These are phyloP conservation scores for Hyposoter didymator DNA, from an alignment of 2,888 invertebrate genomes.

Conservation along the genomic window DNA sequence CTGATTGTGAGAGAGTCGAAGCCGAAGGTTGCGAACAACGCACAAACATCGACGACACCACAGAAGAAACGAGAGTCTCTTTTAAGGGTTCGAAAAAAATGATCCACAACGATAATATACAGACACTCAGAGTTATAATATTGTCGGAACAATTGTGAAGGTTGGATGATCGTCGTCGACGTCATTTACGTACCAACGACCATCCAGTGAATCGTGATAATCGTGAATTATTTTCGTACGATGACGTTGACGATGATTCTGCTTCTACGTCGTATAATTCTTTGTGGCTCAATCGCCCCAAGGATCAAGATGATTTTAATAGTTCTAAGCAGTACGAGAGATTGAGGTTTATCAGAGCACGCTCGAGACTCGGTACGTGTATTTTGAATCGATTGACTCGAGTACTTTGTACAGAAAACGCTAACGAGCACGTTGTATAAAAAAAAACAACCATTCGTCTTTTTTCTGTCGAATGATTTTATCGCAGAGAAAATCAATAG, in stretches of 20 bases:
- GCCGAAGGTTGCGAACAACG: conserved; percentile 82
- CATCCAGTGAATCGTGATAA: conserved; percentile 4
- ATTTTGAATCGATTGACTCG: conserved; percentile 65
- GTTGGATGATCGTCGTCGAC: conserved; percentile 64
- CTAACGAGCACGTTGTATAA: conserved; percentile 63
- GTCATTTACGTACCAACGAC: conserved; percentile 17
- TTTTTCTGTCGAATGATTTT: conserved; percentile 25
- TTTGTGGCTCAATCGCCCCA: background rate
- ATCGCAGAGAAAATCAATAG: background rate
- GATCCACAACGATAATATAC: conserved; percentile 81
- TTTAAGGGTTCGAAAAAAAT: conserved; percentile 77
- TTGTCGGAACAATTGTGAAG: conserved; percentile 83
- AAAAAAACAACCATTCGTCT: conserved; percentile 23
- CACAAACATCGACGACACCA: conserved; percentile 73
- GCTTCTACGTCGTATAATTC: background rate
- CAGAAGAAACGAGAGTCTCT: conserved; percentile 76
- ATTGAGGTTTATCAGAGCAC: conserved; percentile 63
- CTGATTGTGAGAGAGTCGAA: conserved; percentile 80
- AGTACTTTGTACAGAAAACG: conserved; percentile 62
- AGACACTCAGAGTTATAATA: conserved; percentile 82
- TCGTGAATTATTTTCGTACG: conserved; percentile 22
- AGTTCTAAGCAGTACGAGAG: conserved; percentile 67
- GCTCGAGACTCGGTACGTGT: conserved; percentile 63
- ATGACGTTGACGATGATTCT: conserved; percentile 21
- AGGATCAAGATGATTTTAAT: conserved; percentile 11